A percentile compares a stretch with the other conserved stretches of the same genome.
Evolutionary conservation across 2,888 invertebrate species (phyloP).

Genomic region (Caenorhabditis zanzibari): DNA sequence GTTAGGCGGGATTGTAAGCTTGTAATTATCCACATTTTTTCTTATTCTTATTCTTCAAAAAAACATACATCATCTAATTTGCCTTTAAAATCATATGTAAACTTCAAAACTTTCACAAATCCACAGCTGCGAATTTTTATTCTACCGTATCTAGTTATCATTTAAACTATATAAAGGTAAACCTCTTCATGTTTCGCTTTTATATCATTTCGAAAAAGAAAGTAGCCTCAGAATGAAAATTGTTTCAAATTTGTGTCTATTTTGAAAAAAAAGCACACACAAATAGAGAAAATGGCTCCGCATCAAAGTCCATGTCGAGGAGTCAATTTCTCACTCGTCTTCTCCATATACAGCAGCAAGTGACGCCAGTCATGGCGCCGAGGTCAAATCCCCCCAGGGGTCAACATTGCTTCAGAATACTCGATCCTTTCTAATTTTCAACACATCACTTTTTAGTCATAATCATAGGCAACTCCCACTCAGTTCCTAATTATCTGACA

Average conservation of each 20-base stretch:
- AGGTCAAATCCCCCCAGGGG: constrained; percentile 31
- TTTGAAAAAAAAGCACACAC: constrained; percentile 2
- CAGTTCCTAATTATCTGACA: constrained; percentile 10
- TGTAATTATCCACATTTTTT: constrained; percentile 50
- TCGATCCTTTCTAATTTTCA: not conserved
- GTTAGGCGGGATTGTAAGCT: constrained; percentile 7
- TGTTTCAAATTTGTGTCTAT: not conserved
- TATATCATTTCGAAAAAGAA: too few species aligned
- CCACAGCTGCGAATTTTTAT: too few species aligned
- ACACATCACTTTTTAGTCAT: constrained; percentile 44
- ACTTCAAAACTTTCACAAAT: too few species aligned
- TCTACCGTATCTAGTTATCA: too few species aligned
- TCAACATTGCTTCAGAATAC: constrained; percentile 1
- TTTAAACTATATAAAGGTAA: too few species aligned
- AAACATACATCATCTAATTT: constrained; percentile 1
- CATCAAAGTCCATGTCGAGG: constrained; percentile 40
- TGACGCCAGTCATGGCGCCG: constrained; percentile 37
- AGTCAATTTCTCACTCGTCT: constrained; percentile 36
- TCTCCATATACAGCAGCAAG: constrained; percentile 27
- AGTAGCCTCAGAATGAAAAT: not conserved
- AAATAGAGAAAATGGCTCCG: not conserved
- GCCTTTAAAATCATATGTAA: too few species aligned
- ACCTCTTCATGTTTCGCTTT: too few species aligned
- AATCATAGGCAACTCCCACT: constrained; percentile 16
- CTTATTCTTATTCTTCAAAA: too few species aligned